A percentile compares a stretch with the other conserved stretches of the same genome.
Evolutionary conservation across 2,797 vertebrate species (phyloP).

Genomic region (Danio jaintianensis): DNA sequence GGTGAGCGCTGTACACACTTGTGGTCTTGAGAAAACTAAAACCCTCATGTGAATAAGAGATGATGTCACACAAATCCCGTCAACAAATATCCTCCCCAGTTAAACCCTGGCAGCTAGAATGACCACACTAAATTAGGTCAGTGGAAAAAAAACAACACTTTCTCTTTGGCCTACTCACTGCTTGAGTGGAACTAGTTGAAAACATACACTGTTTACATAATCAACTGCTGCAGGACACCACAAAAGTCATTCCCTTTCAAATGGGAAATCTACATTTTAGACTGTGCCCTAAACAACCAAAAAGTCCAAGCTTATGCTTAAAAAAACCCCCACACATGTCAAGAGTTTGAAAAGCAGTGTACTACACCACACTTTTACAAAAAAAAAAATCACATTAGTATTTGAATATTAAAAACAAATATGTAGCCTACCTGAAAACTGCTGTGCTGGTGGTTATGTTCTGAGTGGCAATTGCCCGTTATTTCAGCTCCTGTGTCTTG

Average conservation of each 20-base stretch:
- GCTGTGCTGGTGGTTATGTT: conserved; percentile 65
- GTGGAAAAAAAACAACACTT: conserved; percentile 59
- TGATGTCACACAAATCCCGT: conserved; percentile 58
- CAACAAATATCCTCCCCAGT: conserved; percentile 55
- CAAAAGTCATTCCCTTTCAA: not conserved
- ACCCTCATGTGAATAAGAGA: conserved; percentile 57
- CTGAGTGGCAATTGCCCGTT: conserved; percentile 58
- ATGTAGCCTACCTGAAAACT: conserved; percentile 65
- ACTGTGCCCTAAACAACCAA: not conserved
- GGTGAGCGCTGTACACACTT: not conserved
- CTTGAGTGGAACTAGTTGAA: conserved; percentile 10
- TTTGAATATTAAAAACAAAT: not conserved
- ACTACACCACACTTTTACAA: not conserved
- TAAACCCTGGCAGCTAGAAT: conserved; percentile 59
- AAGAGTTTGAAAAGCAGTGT: not conserved
- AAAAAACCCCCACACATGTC: conserved; percentile 3
- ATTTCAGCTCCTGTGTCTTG: conserved; percentile 63
- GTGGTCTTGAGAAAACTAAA: conserved; percentile 52
- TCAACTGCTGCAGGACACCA: not conserved
- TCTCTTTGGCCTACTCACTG: conserved; percentile 39
- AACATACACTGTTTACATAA: conserved; percentile 21
- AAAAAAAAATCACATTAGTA: conserved; percentile 1
- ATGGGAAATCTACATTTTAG: not conserved
- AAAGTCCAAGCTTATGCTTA: not conserved
- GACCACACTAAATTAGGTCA: conserved; percentile 55